A percentile compares a stretch with the other conserved stretches of the same genome.
Evolutionary conservation across 35 echinoderm and acorn worm genomes (phyloP).

Genomic region (Lytechinus pictus): DNA sequence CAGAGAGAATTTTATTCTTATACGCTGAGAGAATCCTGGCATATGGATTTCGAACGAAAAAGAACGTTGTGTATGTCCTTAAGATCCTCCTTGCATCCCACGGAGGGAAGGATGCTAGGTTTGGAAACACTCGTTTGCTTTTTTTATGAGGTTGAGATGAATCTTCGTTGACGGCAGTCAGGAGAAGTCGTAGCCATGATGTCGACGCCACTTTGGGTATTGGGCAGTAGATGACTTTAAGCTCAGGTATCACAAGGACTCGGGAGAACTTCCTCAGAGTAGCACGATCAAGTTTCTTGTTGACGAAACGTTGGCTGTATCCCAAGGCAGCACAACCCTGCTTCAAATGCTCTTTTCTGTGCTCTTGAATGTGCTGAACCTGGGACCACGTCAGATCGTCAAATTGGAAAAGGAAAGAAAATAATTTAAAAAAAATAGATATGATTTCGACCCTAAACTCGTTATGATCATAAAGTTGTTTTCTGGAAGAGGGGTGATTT

Average conservation of each 20-base stretch:
- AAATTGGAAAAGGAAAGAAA: not conserved
- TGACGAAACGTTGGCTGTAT: not conserved
- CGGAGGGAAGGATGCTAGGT: not conserved
- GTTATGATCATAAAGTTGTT: too few species aligned
- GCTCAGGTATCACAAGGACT: not conserved
- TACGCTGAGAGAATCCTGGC: conserved; percentile 66
- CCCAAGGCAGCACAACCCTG: not conserved
- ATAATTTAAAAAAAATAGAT: not conserved
- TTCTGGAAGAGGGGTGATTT: too few species aligned
- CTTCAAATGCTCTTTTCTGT: not conserved
- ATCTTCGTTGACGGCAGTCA: not conserved
- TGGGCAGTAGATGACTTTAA: conserved; percentile 5
- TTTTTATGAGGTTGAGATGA: not conserved
- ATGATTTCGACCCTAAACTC: not conserved
- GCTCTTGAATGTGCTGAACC: not conserved
- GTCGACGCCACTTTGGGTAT: conserved; percentile 12
- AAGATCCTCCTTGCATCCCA: conserved; percentile 4
- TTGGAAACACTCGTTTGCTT: not conserved
- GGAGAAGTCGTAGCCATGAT: not conserved
- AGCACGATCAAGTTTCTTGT: not conserved
- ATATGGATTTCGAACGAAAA: conserved; percentile 79
- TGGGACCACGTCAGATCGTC: not conserved
- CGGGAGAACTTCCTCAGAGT: not conserved
- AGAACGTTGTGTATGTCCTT: conserved; percentile 53
- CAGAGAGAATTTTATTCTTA: conserved; percentile 59